Evolutionary conservation across 2,113 vertebrate genomes (phyloP), one percentile per base, ranked within the genome.

Genomic region (Dissostichus mawsoni): DNA sequence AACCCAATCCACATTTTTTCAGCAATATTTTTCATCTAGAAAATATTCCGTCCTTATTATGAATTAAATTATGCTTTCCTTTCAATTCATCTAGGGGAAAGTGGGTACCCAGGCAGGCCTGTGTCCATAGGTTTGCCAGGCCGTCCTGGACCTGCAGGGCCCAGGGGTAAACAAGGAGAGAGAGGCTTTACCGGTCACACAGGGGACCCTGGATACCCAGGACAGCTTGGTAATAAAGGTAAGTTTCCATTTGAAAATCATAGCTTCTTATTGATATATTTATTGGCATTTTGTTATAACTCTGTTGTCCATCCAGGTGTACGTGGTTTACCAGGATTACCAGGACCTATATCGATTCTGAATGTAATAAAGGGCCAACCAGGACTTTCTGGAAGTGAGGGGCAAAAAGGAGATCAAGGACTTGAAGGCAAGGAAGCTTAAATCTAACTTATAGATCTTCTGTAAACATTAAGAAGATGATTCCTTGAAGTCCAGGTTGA

Each of bases 201-300:
- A 48, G 92, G 92, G 69, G 9, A 6, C 11, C 1, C 1, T 68
- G 92, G 92, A 68, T 8, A 79, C 44, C 62, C 50, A 23, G 91
- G 91, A 79, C 11, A 13, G 2, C 73, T 65, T 70, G 92, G 90
- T 51, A 3, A 17, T 23, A 90, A 85, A 90, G 90, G 90, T 92
- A 83, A 11, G 47, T 48, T 2, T 69, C 3, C 67, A 3, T 45
- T 25, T 29, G 4, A 6, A 44, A 36, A 29, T 11, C 20, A 50
- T 66, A 29, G 7, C 59, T 4, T 41, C 33, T 13, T 7, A 25
- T 52, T 44, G 13, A 4, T 70, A 1, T 14, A 41, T 4, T 58
- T 12, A 29, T 17, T 12, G 36, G 3, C 14, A 63, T 64, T 65
- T 58, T 0, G 63, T 74, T 3, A 69, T 8, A 68, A 17, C 11